Conservation (phyloP, 2,113 vertebrate species). For the Blennius ocellaris region DNA sequence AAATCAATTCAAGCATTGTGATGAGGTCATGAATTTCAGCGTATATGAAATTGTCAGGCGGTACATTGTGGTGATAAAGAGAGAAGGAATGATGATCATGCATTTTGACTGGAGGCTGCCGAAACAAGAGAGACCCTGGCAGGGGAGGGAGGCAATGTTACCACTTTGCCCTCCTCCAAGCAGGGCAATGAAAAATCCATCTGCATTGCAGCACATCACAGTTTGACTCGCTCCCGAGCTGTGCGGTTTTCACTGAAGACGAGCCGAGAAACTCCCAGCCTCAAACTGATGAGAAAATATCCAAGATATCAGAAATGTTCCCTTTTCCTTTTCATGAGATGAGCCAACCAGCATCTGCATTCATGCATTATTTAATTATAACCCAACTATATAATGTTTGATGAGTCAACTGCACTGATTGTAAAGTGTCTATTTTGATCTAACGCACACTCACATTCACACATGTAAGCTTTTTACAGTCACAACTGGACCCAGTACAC, state of each 20-base stretch:
- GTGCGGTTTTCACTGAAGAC: constrained; percentile 54
- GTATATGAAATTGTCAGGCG: constrained; percentile 73
- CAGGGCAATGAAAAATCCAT: constrained; percentile 78
- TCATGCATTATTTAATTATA: too few relatives aligned
- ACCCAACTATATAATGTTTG: too few relatives aligned
- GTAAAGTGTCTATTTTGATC: too few relatives aligned
- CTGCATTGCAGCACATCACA: constrained; percentile 78
- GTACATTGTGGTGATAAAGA: constrained; percentile 73
- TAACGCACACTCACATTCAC: too few relatives aligned
- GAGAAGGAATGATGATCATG: constrained; percentile 78
- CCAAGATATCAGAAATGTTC: constrained; percentile 29
- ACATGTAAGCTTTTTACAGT: too few relatives aligned
- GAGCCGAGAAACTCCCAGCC: constrained; percentile 44
- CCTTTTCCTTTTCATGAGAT: background rate
- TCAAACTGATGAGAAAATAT: constrained; percentile 40
- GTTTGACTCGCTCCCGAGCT: constrained; percentile 66
- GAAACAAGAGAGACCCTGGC: constrained; percentile 69
- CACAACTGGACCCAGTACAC: too few relatives aligned
- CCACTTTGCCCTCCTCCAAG: constrained; percentile 66
- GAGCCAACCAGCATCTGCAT: too few relatives aligned
- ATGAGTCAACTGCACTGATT: too few relatives aligned
- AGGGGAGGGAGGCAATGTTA: constrained; percentile 64
- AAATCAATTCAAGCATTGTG: constrained; percentile 80
- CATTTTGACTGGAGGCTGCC: constrained; percentile 74
- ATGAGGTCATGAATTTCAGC: constrained; percentile 81